Conservation (phyloP, 2,797 vertebrate species). For the Rhynchonycteris naso region DNA sequence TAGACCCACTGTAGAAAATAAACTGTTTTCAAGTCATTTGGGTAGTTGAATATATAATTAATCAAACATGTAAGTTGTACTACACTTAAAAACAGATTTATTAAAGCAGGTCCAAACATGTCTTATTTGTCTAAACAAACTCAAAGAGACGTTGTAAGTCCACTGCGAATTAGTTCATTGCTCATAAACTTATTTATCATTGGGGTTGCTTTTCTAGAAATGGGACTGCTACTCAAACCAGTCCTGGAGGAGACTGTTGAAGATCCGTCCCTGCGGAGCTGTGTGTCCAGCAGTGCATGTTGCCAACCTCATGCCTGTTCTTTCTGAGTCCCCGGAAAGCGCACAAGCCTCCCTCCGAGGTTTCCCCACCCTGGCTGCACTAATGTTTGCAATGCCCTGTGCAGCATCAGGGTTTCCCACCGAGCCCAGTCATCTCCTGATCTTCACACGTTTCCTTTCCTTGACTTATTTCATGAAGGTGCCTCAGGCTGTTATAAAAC, state of each 20-base stretch:
- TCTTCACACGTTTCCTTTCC: neutral
- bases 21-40: constrained; percentile 50
- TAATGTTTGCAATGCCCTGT: fast-evolving
- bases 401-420: fast-evolving
- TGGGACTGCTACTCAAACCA: neutral
- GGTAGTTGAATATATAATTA: constrained; percentile 7
- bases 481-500: neutral
- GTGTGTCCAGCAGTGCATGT: neutral
- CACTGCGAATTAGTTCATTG: neutral
- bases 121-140: constrained; percentile 55
- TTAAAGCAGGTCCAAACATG: constrained; percentile 14
- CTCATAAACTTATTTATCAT: neutral
- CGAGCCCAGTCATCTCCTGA: neutral
- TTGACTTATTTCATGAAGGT: neutral
- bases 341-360: fast-evolving
- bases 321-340: neutral
- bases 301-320: neutral
- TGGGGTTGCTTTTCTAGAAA: neutral
- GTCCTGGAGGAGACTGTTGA: neutral
- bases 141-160: neutral
- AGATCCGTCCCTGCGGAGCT: fast-evolving
- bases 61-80: neutral
- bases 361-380: too few species aligned
- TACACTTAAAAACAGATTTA: constrained; percentile 45
- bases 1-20: constrained; percentile 58